Base-by-base conservation (phyloP, 1,140 invertebrate genomes). In the Platyura marginata region DNA sequence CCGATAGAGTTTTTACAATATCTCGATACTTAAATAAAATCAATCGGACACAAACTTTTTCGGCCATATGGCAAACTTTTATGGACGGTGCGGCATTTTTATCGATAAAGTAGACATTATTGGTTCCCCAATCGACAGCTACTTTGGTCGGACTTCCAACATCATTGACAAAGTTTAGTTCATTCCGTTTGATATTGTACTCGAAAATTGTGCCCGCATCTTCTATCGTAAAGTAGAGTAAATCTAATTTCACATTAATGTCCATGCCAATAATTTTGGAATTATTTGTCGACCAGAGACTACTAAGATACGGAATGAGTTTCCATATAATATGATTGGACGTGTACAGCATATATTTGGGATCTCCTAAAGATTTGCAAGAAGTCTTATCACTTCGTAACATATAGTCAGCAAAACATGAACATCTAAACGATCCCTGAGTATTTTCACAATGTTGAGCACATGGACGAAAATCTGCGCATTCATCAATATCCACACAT, bases 401-500 rank as follows among this genome's bases (percentile, higher is more conserved):
- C 58, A 57, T 56, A 40, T 57, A 89, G 2, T 75, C 79, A 1
- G 70, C 56, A 15, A 62, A 60, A 55, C 89, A 90, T 35, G 70
- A 68, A 62, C 88, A 93, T n/a, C 63, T 56, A 61, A 71, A 88
- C 21, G 71, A 75, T 32, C 82, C 79, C 6, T 61, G 56, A 1
- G 69, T 71, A 58, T 89, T 87, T 46, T 61, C 66, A 61, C 89
- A 93, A 2, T 68, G 49, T 58, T 92, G 87, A 43, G 83, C 76
- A 58, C 88, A 93, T 3, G 75, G 66, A 37, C 72, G 73, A 48
- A 81, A 77, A 37, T 71, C 55, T 47, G 61, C 52, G 54, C 85
- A 89, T 58, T 86, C 81, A 56, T 87, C 69, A 3, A 74, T 65
- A 60, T 86, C 82, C 41, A 56, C 40, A 46, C 72, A 78, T 6